These are phyloP conservation scores for Nothura maculosa DNA, from an alignment of 2,797 vertebrate species.

Conservation along the genomic window DNA sequence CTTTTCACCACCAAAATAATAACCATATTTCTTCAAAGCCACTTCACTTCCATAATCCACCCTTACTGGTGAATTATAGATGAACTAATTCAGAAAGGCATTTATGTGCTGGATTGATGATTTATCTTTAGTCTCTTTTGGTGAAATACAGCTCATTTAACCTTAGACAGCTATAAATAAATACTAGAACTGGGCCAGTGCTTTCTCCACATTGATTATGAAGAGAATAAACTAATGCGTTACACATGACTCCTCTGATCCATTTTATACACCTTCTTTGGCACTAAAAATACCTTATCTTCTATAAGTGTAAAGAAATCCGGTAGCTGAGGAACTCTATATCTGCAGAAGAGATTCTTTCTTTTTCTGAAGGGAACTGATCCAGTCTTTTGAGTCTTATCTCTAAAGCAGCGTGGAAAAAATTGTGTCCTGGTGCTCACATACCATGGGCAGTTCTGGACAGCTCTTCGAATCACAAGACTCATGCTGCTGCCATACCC, in stretches of 20 bases:
- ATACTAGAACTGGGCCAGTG: background rate
- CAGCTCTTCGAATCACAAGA: background rate
- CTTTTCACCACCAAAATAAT: background rate
- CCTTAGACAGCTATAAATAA: background rate
- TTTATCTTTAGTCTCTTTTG: background rate
- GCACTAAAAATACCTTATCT: background rate
- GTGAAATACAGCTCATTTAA: background rate
- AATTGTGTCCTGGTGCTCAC: background rate
- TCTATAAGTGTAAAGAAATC: background rate
- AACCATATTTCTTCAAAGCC: background rate
- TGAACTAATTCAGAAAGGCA: background rate
- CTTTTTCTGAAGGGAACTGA: background rate
- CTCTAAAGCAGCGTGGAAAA: background rate
- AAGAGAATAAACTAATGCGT: background rate
- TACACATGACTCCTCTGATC: background rate
- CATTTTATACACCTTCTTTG: background rate
- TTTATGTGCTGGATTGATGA: background rate
- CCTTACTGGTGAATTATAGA: background rate
- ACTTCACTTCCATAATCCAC: background rate
- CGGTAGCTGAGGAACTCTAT: background rate
- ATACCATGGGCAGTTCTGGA: background rate
- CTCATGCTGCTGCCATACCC: background rate
- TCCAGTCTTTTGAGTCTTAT: background rate
- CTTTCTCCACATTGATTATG: background rate
- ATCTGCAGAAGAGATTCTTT: background rate